Base-by-base conservation (phyloP, 2,113 vertebrate genomes). In the Scortum barcoo region DNA sequence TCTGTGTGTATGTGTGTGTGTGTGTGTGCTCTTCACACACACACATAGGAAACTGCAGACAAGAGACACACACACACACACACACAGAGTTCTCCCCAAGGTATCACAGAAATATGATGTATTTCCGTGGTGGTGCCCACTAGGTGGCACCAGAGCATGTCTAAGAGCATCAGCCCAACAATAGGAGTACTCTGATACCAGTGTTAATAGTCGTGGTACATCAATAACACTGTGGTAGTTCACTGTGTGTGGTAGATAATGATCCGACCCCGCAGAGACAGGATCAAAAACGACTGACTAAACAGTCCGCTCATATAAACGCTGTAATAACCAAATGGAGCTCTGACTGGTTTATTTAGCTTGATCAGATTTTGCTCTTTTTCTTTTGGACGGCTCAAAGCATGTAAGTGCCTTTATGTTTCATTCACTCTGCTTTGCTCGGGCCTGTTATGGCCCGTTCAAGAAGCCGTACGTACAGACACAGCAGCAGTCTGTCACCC, bases 71-170 rank as follows among this genome's bases (percentile, higher is more conserved):
- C 7, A 40, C 40, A 11, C 40, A 40, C 65, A 20, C 44, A 10
- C 22, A 38, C 5, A 28, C 11, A 44, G 1, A 0, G 33, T 54
- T 50, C 10, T 46, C n/a, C 24, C 30, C n/a, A 46, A 72, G 48
- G 22, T 26, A 11, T 54, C 16, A 38, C 6, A 57, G 7, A 54
- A 46, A 65, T n/a, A 33, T 62, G 22, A 57, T 73, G 58, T 17
- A 16, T 10, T 7, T 24, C 17, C 42, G 1, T n/a, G 7, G 16
- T 36, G 13, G 24, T 2, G 24, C 3, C 89, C 92, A 90, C 92
- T 84, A 91, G 91, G 81, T 84, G 90, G 92, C 91, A 76, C 76
- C 88, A 93, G 76, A 90, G 91, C 22, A 9, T 65, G 24, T 78
- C 54, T 56, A 56, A 85, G 38, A 22, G 1, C 58, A 44, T 24